phyloP scores from a whole-genome alignment of 2,113 vertebrate genomes.

The Microtus richardsoni region DNA sequence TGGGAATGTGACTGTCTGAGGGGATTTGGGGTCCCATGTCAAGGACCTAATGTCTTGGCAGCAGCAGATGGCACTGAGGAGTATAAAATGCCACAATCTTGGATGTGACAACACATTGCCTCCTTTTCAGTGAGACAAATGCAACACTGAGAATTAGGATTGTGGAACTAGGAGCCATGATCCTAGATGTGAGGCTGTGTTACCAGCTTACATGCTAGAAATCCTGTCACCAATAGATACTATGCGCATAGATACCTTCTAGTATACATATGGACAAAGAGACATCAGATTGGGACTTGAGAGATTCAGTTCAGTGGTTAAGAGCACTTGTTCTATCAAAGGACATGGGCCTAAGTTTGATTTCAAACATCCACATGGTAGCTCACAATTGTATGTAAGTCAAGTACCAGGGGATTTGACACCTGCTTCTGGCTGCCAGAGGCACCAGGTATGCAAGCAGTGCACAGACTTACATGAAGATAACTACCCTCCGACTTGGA shows the following conservation, averaged over 20 bases:
- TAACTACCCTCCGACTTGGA: not conserved
- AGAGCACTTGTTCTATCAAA: not conserved
- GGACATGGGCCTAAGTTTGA: not conserved
- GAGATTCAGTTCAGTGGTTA: not conserved
- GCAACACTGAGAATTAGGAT: not conserved
- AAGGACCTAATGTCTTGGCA: not conserved
- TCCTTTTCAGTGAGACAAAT: not conserved
- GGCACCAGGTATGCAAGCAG: not conserved
- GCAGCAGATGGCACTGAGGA: not conserved
- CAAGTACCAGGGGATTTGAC: not conserved
- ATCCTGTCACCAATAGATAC: not conserved
- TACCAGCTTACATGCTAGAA: not conserved
- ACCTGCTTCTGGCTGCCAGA: not conserved
- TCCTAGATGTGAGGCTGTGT: not conserved
- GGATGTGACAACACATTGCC: not conserved
- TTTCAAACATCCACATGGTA: not conserved
- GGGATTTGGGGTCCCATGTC: not conserved
- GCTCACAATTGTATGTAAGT: not conserved
- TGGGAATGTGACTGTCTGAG: not conserved
- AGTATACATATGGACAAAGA: conserved; percentile 44
- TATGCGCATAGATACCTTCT: not conserved
- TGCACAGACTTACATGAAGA: not conserved
- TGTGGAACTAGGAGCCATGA: not conserved
- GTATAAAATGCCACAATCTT: not conserved
- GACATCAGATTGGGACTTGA: not conserved